phyloP scores from a whole-genome alignment of 2,888 invertebrate genomes.

The Nesidiocoris tenuis region DNA sequence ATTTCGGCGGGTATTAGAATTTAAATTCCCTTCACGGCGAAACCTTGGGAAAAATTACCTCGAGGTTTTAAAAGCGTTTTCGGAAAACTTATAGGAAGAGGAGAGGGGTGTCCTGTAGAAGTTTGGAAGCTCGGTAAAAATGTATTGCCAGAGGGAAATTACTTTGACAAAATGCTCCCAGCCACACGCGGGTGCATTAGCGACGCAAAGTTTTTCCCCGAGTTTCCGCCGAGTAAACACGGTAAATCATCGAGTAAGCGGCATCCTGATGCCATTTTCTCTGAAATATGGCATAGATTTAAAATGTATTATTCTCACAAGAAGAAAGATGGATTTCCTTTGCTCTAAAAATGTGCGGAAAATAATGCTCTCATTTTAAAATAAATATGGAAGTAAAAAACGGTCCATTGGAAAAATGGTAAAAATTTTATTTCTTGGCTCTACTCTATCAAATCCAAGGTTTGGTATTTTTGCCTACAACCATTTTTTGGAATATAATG shows the following conservation, averaged over 20 bases:
- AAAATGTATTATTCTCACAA: not conserved
- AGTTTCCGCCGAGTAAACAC: not conserved
- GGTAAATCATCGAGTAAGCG: not conserved
- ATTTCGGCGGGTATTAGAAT: conserved; percentile 9
- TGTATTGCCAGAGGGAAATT: conserved; percentile 22
- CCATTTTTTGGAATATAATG: too few relatives aligned
- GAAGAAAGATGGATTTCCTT: not conserved
- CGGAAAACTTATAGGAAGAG: not conserved
- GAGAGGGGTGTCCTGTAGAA: not conserved
- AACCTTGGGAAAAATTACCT: not conserved
- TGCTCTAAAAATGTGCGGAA: too few relatives aligned
- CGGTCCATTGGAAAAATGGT: too few relatives aligned
- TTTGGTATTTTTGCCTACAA: too few relatives aligned
- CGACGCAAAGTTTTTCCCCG: not conserved
- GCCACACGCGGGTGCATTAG: conserved; percentile 18
- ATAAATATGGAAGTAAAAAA: too few relatives aligned
- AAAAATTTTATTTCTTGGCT: too few relatives aligned
- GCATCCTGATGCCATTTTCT: not conserved
- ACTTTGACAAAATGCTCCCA: conserved; percentile 28
- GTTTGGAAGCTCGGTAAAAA: conserved; percentile 3
- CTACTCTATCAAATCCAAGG: too few relatives aligned
- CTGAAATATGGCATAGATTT: not conserved
- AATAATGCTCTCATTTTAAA: too few relatives aligned
- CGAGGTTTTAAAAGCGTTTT: not conserved
- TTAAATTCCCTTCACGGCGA: conserved; percentile 19